Base-by-base conservation (phyloP, 2,113 vertebrate genomes). In the Salminus brasiliensis region DNA sequence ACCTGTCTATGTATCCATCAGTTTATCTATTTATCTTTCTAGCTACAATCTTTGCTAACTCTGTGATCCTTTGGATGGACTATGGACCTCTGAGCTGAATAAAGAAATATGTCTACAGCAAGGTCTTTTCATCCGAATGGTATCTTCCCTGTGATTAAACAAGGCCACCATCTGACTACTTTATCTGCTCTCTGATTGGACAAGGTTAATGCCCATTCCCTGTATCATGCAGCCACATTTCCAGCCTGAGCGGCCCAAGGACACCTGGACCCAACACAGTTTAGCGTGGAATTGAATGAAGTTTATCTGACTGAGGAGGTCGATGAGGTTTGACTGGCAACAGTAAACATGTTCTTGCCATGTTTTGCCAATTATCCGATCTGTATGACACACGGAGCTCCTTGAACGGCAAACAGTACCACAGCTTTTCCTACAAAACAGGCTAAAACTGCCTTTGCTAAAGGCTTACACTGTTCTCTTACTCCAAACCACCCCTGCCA, bases 61-160 rank as follows among this genome's bases (percentile, higher is more conserved):
- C n/a, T n/a, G n/a, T n/a, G n/a, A n/a, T n/a, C n/a, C n/a, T n/a
- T n/a, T n/a, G n/a, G n/a, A n/a, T n/a, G n/a, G n/a, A n/a, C n/a
- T n/a, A n/a, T n/a, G n/a, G n/a, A n/a, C n/a, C n/a, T n/a, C n/a
- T n/a, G n/a, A n/a, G n/a, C n/a, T n/a, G n/a, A n/a, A n/a, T n/a
- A n/a, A n/a, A n/a, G 52, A 60, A 16, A 76, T 43, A 66, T 69
- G 68, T 73, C 52, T 13, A 59, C 34, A 74, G 85, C 85, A 81
- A 83, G 82, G 72, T 66, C 29, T 69, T 18, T 81, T 82, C 80
- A 78, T 82, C 76, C 36, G 62, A 70, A 52, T 1, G 29, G 66
- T 88, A 87, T 87, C 80, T 72, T 68, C 63, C 43, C 68, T 63
- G 60, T 47, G 80, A 89, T 84, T 82, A 84, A 52, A 36, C 81